Base-by-base conservation (phyloP, 2,113 vertebrate genomes). In the Micromys minutus region DNA sequence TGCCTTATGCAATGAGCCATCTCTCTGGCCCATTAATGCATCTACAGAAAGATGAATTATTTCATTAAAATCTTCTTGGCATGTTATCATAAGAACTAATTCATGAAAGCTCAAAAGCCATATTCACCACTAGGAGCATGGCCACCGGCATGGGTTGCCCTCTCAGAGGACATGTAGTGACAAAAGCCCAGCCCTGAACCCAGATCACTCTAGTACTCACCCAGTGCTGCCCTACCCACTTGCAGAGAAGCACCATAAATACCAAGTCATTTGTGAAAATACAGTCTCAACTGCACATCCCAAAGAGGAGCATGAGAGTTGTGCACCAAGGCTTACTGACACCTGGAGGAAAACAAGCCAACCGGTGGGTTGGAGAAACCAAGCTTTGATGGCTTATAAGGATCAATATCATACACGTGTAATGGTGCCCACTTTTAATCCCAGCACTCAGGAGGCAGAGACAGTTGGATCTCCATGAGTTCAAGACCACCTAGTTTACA, bases 21-120 rank as follows among this genome's bases (percentile, higher is more conserved):
- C 42, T 85, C 83, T 67, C 61, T 65, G 42, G 29, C 29, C 61
- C 17, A 47, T 71, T n/a, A 89, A 75, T 90, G 26, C 6, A 69
- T 81, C 75, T 69, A 81, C 79, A 81, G 26, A 93, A 95, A 92
- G 42, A 59, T 67, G 19, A 26, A 45, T 81, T 87, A 3, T 83
- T 90, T 79, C 13, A 89, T 90, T 75, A 71, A 72, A 93, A 85
- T 59, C 21, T 45, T 31, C 39, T 83, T 57, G 83, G 39, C 22
- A 10, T 61, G 47, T 50, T 42, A 34, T 91, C 83, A 76, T 6
- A 50, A 95, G 63, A 84, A 95, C 4, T 71, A 26, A 89, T 65
- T 80, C 85, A 61, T 69, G 31, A 90, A 88, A 65, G 10, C 22
- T 93, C 47, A 88, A 55, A 74, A 92, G 13, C n/a, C 75, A 3